A percentile compares a stretch with the other conserved stretches of the same genome.
These are phyloP conservation scores for Diachasma alloeum DNA, from an alignment of 1,140 invertebrate genomes.

Conservation along the genomic window DNA sequence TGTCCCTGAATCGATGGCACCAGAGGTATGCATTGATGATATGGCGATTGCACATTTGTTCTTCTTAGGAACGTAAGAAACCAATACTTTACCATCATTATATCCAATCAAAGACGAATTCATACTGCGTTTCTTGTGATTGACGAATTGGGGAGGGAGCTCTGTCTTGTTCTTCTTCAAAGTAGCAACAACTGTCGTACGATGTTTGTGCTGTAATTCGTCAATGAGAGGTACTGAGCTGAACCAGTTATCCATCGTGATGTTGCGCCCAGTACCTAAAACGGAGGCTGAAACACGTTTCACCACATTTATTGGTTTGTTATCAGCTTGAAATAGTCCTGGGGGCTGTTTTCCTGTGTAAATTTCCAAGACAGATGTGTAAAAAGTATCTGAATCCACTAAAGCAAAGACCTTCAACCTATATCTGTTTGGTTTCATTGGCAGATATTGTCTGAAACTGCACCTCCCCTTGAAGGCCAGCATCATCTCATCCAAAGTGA, in stretches of 20 bases:
- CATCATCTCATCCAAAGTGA: constrained; percentile 59
- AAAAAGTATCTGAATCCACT: constrained; percentile 44
- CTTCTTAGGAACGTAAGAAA: constrained; percentile 53
- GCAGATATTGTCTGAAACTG: constrained; percentile 54
- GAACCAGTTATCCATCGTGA: constrained; percentile 58
- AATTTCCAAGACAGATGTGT: constrained; percentile 50
- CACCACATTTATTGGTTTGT: constrained; percentile 46
- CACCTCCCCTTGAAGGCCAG: constrained; percentile 52
- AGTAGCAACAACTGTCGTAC: constrained; percentile 51
- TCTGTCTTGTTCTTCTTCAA: constrained; percentile 54
- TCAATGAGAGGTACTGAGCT: constrained; percentile 46
- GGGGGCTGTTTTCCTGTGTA: constrained; percentile 50
- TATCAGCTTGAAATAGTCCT: constrained; percentile 43
- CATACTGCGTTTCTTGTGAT: constrained; percentile 22
- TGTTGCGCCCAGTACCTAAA: constrained; percentile 48
- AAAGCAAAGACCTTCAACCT: constrained; percentile 49
- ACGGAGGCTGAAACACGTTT: constrained; percentile 49
- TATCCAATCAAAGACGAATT: constrained; percentile 42
- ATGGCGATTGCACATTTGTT: constrained; percentile 45
- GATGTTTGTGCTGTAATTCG: constrained; percentile 46
- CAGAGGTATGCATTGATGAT: constrained; percentile 47
- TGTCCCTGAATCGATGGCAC: constrained; percentile 32
- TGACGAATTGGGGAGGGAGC: constrained; percentile 50
- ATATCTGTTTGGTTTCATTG: constrained; percentile 54
- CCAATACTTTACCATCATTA: constrained; percentile 40